Conservation (phyloP, 2,113 vertebrate species). For the Corydoras sp. region DNA sequence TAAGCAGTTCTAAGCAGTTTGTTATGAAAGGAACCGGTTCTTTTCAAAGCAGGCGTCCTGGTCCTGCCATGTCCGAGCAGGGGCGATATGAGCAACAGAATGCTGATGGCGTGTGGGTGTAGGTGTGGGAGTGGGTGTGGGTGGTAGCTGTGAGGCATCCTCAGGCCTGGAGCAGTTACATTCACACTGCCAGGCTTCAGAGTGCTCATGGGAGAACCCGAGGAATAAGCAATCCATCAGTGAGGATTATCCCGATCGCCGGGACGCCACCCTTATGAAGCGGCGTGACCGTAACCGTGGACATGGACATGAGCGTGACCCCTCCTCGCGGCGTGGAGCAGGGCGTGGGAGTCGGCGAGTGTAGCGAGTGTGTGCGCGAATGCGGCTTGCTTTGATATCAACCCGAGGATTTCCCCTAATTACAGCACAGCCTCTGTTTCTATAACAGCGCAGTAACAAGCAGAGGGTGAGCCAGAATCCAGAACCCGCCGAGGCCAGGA, state of each 20-base stretch:
- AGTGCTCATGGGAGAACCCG: conserved; percentile 41
- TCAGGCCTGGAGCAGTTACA: conserved; percentile 47
- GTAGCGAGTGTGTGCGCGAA: conserved; percentile 4
- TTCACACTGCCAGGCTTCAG: conserved; percentile 48
- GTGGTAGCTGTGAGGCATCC: conserved; percentile 38
- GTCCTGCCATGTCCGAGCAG: too few species aligned
- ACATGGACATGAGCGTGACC: conserved; percentile 6
- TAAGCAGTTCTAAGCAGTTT: too few species aligned
- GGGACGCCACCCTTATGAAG: conserved; percentile 5
- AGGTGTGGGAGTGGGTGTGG: neutral
- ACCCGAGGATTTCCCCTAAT: too few species aligned
- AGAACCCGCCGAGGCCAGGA: too few species aligned
- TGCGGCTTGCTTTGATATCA: neutral
- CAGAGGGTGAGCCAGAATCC: too few species aligned
- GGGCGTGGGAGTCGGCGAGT: neutral
- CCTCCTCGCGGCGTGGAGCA: neutral
- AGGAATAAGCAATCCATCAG: conserved; percentile 3
- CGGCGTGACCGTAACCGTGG: neutral
- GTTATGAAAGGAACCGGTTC: too few species aligned
- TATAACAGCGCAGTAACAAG: too few species aligned
- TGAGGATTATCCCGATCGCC: neutral
- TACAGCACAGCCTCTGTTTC: too few species aligned
- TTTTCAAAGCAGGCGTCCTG: neutral
- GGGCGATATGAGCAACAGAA: too few species aligned
- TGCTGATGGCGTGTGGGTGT: conserved; percentile 3